These are phyloP conservation scores for Ametastegia equiseti DNA, from an alignment of 2,888 invertebrate genomes.

Conservation along the genomic window DNA sequence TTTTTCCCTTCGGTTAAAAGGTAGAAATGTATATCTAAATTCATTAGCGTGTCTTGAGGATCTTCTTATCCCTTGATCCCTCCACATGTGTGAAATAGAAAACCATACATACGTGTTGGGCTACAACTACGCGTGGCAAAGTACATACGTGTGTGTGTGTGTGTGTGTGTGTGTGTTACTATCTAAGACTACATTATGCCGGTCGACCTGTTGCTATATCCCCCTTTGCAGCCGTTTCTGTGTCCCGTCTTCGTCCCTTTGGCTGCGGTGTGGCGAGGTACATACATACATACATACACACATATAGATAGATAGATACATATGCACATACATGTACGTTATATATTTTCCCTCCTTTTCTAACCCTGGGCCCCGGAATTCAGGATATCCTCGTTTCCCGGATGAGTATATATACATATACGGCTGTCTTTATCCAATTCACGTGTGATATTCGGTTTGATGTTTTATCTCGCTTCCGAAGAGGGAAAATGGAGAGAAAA, in stretches of 20 bases:
- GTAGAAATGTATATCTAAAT: no score
- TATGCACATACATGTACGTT: constrained; percentile 37
- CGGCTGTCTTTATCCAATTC: constrained; percentile 51
- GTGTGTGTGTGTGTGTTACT: constrained; percentile 27
- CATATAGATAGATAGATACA: not conserved
- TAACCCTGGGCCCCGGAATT: constrained; percentile 41
- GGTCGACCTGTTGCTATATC: constrained; percentile 70
- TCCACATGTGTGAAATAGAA: no score
- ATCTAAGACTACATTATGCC: constrained; percentile 66
- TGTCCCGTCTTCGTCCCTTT: constrained; percentile 16
- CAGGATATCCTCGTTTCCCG: not conserved
- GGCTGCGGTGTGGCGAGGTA: not conserved
- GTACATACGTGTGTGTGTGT: not conserved
- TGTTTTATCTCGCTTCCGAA: not conserved
- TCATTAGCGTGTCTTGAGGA: no score
- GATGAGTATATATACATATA: no score
- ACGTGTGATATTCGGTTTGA: no score
- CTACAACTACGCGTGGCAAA: not conserved
- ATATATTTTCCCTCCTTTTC: constrained; percentile 53
- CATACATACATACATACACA: constrained; percentile 47
- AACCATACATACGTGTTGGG: not conserved
- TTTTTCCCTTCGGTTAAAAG: no score
- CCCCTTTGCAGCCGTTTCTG: constrained; percentile 39
- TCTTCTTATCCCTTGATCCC: no score
- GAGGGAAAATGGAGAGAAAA: not conserved